Base-by-base conservation (phyloP, 2,888 invertebrate genomes). In the Ophraella communa region DNA sequence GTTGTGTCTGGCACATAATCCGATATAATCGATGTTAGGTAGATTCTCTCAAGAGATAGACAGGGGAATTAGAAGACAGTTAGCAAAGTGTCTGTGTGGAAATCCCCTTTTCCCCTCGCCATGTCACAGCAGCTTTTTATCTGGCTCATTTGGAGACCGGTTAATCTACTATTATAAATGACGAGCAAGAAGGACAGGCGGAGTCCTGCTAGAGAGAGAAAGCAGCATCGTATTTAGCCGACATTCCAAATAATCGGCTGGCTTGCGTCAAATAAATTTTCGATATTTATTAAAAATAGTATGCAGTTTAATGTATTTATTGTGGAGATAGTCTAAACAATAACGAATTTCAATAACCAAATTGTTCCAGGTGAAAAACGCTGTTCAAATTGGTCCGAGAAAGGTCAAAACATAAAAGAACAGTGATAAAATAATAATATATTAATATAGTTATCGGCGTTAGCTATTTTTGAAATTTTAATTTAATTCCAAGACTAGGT, bases 101-200 rank as follows among this genome's bases (percentile, higher is more conserved):
- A 77, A 78, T 76, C 76, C 76, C 73, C 70, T 64, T 68, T 57
- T 59, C 68, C 68, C 66, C 66, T 44, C 63, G 20, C 63, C 17
- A 21, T 27, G 53, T 44, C 30, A 33, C 58, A 42, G 52, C 55
- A 47, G 71, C 73, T 77, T 79, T 78, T 79, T 77, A 77, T 77
- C 78, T 62, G 71, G 73, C 74, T 77, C 76, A 76, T 74, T 76
- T 71, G 73, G 70, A 76, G 74, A 76, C 77, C 68, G 73, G 69
- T 73, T 78, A 79, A 79, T 79, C 79, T 79, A 76, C 77, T 77
- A 75, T 79, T 80, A 80, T 80, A 78, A 80, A 80, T 79, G 79
- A 79, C 77, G 76, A 69, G 73, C 53, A 74, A 72, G 71, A 69
- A 69, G 70, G 69, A 70, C 71, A 68, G 67, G 62, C 64, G 53